Evolutionary conservation across 2,888 invertebrate genomes (phyloP), one percentile per base, ranked within the genome.

Genomic region (Bimastos eiseni): DNA sequence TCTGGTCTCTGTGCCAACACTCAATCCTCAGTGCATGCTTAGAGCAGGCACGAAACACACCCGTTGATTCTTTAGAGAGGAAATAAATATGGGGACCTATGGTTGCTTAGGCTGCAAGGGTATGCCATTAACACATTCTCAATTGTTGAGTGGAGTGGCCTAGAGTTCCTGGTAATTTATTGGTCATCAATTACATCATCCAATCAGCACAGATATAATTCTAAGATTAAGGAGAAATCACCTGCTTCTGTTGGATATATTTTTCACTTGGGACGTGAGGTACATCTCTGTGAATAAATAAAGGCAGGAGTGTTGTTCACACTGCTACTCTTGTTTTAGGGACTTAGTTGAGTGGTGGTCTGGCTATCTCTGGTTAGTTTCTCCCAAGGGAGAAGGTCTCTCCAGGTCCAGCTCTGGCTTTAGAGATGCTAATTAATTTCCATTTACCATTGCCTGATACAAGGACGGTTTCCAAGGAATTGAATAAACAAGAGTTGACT

Each of bases 61-160:
- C n/a, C 11, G 30, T 70, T 70, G 70, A 70, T 30, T 70, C 70
- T n/a, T 70, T 70, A 70, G 70, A 70, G 70, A n/a, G 70, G 70
- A 70, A 70, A 70, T 70, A 70, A 70, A 70, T 70, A 11, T 70
- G 70, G 6, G 70, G 6, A 17, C 70, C 70, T 70, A n/a, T 70
- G 70, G 70, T 70, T 70, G 30, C 70, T 30, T 2, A n/a, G 70
- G 17, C 70, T 70, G 70, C n/a, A n/a, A 70, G 8, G 70, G 30
- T 70, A n/a, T 70, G 70, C 70, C 70, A 70, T 70, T 70, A 70
- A 70, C 70, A 70, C 70, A 70, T 70, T 70, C 70, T 70, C 70
- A 24, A 70, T n/a, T 70, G 30, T 8, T 30, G 70, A 70, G 70
- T 70, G 70, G 8, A 70, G 70, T n/a, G 30, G 6, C n/a, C 70